Evolutionary conservation across 2,888 invertebrate genomes (phyloP), one percentile per base, ranked within the genome.

Genomic region (Gymnoscelis rufifasciata): DNA sequence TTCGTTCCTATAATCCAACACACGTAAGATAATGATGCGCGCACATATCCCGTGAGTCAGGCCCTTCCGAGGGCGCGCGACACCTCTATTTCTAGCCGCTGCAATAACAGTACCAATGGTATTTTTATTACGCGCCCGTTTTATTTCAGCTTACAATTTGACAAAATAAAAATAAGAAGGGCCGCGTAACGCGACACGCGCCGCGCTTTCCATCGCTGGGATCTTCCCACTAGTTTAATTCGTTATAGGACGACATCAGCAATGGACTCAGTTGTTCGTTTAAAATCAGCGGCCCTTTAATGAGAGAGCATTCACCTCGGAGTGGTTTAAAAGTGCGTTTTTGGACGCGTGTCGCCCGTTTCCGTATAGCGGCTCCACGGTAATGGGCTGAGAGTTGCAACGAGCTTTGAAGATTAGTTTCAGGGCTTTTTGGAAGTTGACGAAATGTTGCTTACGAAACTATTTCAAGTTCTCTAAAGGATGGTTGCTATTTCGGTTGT

Each of bases 121-220:
- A 87, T 86, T 88, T 86, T 87, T 88, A 88, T 87, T 86, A 75
- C 76, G 71, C 76, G 74, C 78, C 78, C 71, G 86, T 81, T 84
- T 79, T 84, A 84, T 87, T 87, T 86, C 84, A 83, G 87, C 56
- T 75, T 86, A 86, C 86, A 83, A 87, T 87, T 87, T 87, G 83
- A 87, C 86, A 84, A 86, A 86, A 86, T 83, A 83, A 82, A 87
- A 87, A 84, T 84, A 84, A 80, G 78, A 74, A 78, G 79, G 82
- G 78, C 78, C 68, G n/a, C n/a, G 71, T 74, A 72, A 72, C 68
- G 74, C 69, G 76, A 77, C 78, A 77, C 69, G 63, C 54, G 56
- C 65, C 13, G 13, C 11, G 42, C 45, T 38, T 12, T 42, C 35
- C 45, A 46, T 43, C 14, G 45, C 45, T 8, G 45, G 19, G 3